phyloP scores from a whole-genome alignment of 2,888 invertebrate species.

The Andrena fulva region DNA sequence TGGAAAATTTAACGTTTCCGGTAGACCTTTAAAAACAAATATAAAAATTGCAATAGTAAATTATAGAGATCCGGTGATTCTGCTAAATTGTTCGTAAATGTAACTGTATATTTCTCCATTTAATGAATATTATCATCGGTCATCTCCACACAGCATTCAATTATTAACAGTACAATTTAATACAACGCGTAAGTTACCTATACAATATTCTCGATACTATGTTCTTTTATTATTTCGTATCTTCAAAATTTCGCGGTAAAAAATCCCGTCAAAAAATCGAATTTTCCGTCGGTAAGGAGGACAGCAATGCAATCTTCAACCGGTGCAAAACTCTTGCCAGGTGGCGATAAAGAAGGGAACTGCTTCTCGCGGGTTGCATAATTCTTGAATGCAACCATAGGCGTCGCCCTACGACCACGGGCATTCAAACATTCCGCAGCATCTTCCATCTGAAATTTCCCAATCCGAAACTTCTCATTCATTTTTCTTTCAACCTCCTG shows the following conservation, averaged over 20 bases:
- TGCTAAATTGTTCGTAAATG: too few relatives aligned
- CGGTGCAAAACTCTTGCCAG: background rate
- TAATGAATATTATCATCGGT: too few relatives aligned
- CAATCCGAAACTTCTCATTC: background rate
- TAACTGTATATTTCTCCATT: too few relatives aligned
- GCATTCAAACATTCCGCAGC: background rate
- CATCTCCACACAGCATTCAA: too few relatives aligned
- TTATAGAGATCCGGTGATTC: too few relatives aligned
- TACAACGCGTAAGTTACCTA: too few relatives aligned
- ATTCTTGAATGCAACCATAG: background rate
- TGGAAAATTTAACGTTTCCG: too few relatives aligned
- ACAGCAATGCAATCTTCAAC: background rate
- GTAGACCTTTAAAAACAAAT: too few relatives aligned
- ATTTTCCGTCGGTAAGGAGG: conserved; percentile 37
- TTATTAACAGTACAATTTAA: too few relatives aligned
- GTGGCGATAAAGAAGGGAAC: conserved; percentile 35
- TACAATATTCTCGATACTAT: background rate
- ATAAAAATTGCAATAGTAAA: too few relatives aligned
- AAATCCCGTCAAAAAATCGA: too few relatives aligned
- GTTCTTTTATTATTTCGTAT: too few relatives aligned
- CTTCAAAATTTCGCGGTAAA: background rate
- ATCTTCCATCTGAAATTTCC: background rate
- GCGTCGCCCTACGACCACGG: background rate
- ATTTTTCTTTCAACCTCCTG: background rate
- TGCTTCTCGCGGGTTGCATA: background rate